These are phyloP conservation scores for Tillus elongatus DNA, from an alignment of 2,888 invertebrate species.

Conservation along the genomic window DNA sequence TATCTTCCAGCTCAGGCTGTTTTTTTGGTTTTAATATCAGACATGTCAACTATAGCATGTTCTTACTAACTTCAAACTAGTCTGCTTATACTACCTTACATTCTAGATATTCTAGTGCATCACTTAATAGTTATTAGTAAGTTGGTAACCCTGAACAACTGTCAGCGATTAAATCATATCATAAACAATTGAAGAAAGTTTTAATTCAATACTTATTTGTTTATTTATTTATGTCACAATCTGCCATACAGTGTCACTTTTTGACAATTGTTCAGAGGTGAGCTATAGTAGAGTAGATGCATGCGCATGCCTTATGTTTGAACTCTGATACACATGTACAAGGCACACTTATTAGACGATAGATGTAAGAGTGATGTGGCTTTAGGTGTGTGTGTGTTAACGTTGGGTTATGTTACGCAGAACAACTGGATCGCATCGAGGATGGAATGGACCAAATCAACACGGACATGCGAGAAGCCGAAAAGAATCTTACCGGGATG, in stretches of 20 bases:
- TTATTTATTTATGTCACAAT: too few species aligned
- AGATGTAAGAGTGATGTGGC: background rate
- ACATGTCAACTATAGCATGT: slow-evolving; percentile 19
- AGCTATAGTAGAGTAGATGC: too few species aligned
- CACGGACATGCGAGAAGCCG: slow-evolving; percentile 98
- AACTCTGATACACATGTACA: slow-evolving; percentile 19
- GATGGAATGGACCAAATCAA: slow-evolving; percentile 99
- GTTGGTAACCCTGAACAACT: too few species aligned
- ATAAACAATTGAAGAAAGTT: too few species aligned
- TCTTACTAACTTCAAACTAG: slow-evolving; percentile 14
- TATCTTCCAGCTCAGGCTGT: slow-evolving; percentile 16
- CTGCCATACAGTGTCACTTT: too few species aligned
- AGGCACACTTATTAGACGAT: slow-evolving; percentile 17
- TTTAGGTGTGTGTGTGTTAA: slow-evolving; percentile 11
- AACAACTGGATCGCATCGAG: slow-evolving; percentile 99
- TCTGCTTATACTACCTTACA: slow-evolving; percentile 15
- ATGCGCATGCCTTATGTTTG: slow-evolving; percentile 27
- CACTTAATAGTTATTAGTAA: too few species aligned
- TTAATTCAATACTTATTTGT: too few species aligned
- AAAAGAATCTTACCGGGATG: slow-evolving; percentile 99
- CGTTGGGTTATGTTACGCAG: slow-evolving; percentile 44
- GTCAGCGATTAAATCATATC: too few species aligned
- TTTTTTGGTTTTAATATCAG: slow-evolving; percentile 10
- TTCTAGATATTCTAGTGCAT: slow-evolving; percentile 16
- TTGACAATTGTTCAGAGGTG: too few species aligned